These are phyloP conservation scores for Acromyrmex heyeri DNA, from an alignment of 1,140 invertebrate genomes.

Conservation along the genomic window DNA sequence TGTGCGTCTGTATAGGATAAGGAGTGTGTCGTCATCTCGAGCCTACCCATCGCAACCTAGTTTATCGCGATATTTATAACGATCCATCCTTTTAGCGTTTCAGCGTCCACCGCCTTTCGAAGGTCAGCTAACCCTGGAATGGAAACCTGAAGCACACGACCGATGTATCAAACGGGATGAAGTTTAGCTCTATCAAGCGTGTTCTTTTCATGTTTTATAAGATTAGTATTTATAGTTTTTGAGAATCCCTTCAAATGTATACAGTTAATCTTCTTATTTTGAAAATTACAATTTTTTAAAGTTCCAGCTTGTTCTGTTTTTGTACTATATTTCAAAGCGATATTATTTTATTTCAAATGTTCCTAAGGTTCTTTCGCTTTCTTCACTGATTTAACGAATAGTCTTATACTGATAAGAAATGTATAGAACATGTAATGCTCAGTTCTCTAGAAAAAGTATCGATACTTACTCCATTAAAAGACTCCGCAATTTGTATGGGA, in stretches of 20 bases:
- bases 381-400: too few species aligned
- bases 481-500: too few species aligned
- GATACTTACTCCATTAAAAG: too few species aligned
- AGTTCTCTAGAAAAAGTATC: too few species aligned
- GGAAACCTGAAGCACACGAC: background rate
- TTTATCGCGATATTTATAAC: slow-evolving; percentile 69
- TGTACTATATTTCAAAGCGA: too few species aligned
- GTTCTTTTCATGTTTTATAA: background rate
- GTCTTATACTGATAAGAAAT: too few species aligned
- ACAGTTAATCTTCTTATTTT: too few species aligned
- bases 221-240: background rate
- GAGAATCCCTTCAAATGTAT: background rate
- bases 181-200: background rate
- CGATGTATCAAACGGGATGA: background rate
- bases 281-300: too few species aligned
- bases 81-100: slow-evolving; percentile 57
- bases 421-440: too few species aligned
- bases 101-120: slow-evolving; percentile 8
- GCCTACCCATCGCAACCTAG: slow-evolving; percentile 61
- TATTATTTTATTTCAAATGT: too few species aligned
- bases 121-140: slow-evolving; percentile 48
- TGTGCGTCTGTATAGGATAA: slow-evolving; percentile 1
- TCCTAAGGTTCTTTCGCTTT: too few species aligned
- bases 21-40: slow-evolving; percentile 47
- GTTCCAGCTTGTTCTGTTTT: too few species aligned